Evolutionary conservation across 1,140 invertebrate species (phyloP), one percentile per base, ranked within the genome.

Genomic region (Venturia canescens): DNA sequence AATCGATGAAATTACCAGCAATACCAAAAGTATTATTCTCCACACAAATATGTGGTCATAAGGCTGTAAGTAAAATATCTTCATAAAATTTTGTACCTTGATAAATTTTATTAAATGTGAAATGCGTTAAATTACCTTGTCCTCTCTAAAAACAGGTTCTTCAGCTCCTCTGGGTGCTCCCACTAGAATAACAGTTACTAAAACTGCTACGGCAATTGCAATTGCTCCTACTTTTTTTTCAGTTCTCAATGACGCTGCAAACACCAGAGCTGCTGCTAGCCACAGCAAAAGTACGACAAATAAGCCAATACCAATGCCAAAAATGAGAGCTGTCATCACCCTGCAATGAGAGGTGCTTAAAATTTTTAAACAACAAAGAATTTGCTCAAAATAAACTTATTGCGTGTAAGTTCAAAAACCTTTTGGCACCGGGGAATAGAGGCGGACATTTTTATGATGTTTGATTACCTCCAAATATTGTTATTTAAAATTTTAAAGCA

Each of bases 1-100:
- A 23, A 93, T 27, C n/a, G 92, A 81, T 75, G 92, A 93, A 26
- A 92, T 79, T 26, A 86, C 81, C 31, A 94, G 79, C 38, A 94
- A 81, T 44, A 89, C 87, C 6, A 94, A 78, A 16, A 94, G 87
- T 50, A 92, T 84, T 44, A 92, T 87, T 84, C 93, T 90, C 90
- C 93, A 93, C 34, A 94, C 87, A 79, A 93, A 93, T n/a, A 92
- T 84, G 78, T 93, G 92, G 84, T 94, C 93, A 72, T 93, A 93
- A 23, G 92, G 89, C 94, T 94, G 86, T 69, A 93, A 94, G 87
- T 83, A 85, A 84, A 87, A 7, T n/a, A 21, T n/a, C 1, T 57
- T n/a, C 21, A 57, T 23, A 21, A 57, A 2, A n/a, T 57, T 57
- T 9, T 57, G 0, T 23, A 3, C 3, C 4, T 21, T 57, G 21